These are phyloP conservation scores for Eulithis testata DNA, from an alignment of 2,888 invertebrate species.

Conservation along the genomic window DNA sequence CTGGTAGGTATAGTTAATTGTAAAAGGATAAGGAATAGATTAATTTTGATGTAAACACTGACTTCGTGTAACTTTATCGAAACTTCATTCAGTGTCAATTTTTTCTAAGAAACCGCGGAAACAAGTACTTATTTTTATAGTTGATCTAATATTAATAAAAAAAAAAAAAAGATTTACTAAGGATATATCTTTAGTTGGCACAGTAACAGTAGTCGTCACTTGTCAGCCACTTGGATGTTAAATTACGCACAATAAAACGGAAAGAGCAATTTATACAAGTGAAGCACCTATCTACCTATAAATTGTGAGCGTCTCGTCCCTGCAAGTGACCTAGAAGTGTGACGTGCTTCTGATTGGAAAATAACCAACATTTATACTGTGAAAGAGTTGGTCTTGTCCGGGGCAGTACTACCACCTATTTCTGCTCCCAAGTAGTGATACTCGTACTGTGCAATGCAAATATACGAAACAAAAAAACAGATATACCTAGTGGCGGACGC, in stretches of 20 bases:
- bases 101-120: no score
- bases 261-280: slow-evolving; percentile 4
- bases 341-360: slow-evolving; percentile 1
- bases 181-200: no score
- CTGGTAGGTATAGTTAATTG: background rate
- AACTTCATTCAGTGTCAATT: no score
- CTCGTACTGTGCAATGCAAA: no score
- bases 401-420: background rate
- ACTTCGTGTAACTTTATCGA: no score
- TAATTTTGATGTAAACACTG: background rate
- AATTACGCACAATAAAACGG: slow-evolving; percentile 4
- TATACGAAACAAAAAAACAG: no score
- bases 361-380: background rate
- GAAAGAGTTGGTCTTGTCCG: background rate
- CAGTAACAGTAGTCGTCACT: background rate
- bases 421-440: no score
- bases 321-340: background rate
- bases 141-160: no score
- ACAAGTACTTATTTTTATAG: no score
- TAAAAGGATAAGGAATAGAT: background rate
- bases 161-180: no score
- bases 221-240: background rate
- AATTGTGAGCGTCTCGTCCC: background rate
- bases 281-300: background rate
- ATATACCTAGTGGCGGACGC: no score